phyloP scores from a whole-genome alignment of 37 sponge, comb jelly and placozoan species.

The Beroe forskalii region DNA sequence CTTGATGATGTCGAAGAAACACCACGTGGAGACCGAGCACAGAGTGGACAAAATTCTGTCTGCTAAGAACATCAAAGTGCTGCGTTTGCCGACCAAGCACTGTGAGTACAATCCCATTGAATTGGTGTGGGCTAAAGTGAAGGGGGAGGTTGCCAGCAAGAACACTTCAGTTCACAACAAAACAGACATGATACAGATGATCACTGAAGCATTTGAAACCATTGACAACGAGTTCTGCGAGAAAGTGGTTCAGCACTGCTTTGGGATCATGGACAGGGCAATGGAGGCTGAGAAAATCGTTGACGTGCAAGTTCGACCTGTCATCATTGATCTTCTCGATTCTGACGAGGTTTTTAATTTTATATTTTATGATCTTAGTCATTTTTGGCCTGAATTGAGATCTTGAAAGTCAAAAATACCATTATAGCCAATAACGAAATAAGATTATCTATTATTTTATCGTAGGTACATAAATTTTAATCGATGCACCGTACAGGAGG shows the following conservation, averaged over 20 bases:
- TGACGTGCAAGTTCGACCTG: background rate
- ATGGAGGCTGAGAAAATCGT: background rate
- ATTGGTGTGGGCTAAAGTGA: background rate
- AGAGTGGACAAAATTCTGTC: background rate
- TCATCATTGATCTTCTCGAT: background rate
- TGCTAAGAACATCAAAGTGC: background rate
- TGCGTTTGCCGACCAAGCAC: background rate
- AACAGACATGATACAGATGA: background rate
- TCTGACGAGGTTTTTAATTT: background rate
- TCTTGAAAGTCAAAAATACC: too few relatives aligned
- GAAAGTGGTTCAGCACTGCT: background rate
- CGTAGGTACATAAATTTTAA: too few relatives aligned
- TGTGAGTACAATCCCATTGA: constrained; percentile 12
- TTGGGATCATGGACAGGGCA: background rate
- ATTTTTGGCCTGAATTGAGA: too few relatives aligned
- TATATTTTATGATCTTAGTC: too few relatives aligned
- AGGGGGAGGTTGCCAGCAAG: background rate
- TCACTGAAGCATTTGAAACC: background rate
- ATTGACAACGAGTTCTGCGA: background rate
- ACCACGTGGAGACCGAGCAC: background rate
- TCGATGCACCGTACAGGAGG: too few relatives aligned
- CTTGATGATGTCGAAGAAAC: background rate
- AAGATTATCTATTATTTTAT: too few relatives aligned
- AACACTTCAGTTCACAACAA: background rate
- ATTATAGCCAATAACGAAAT: too few relatives aligned